These are phyloP conservation scores for Ciconia maguari DNA, from an alignment of 2,113 vertebrate species.

Conservation along the genomic window DNA sequence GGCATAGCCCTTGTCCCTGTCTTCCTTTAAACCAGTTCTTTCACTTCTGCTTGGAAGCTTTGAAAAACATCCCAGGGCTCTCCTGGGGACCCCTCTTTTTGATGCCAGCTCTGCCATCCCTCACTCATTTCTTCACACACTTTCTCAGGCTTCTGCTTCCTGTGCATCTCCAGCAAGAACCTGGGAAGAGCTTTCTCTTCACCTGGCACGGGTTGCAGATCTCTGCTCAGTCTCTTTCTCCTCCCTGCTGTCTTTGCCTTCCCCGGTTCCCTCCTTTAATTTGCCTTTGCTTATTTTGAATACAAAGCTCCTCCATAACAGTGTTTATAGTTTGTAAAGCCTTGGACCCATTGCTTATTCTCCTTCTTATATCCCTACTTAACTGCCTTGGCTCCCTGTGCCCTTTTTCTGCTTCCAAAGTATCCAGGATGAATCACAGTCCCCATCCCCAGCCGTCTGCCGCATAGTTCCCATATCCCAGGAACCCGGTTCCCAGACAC, in stretches of 20 bases:
- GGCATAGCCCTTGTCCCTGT: neutral
- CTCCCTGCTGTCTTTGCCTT: neutral
- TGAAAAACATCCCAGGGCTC: neutral
- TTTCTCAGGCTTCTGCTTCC: neutral
- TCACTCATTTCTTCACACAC: neutral
- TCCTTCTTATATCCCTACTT: neutral
- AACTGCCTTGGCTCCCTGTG: neutral
- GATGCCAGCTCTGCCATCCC: neutral
- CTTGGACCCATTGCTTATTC: constrained; percentile 30
- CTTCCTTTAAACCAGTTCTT: neutral
- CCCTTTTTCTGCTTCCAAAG: constrained; percentile 9
- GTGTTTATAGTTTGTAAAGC: constrained; percentile 56
- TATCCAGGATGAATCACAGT: neutral
- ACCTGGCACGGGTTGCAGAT: neutral
- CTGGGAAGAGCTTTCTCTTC: neutral
- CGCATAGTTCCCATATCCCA: neutral
- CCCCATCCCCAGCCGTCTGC: constrained; percentile 29
- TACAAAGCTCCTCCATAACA: constrained; percentile 9
- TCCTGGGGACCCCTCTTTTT: neutral
- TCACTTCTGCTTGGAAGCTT: neutral
- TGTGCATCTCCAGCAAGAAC: rapidly evolving
- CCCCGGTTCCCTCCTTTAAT: neutral
- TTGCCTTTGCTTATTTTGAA: constrained; percentile 56
- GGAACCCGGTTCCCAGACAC: neutral
- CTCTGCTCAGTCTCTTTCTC: neutral